Base-by-base conservation (phyloP, 2,797 vertebrate genomes). In the Crenuchus spilurus region DNA sequence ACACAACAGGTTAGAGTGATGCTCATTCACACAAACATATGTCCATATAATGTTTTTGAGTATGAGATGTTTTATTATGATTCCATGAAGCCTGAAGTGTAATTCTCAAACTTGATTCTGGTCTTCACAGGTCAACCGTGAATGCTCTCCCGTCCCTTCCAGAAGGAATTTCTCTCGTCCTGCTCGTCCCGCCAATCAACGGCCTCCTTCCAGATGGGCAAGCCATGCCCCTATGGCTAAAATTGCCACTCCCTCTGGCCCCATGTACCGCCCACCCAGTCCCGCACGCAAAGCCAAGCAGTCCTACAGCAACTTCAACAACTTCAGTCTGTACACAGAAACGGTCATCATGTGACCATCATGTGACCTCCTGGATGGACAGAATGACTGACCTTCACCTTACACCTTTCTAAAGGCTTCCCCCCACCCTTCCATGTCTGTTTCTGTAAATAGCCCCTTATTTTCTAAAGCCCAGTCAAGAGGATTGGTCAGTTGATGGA, bases 201-300 rank as follows among this genome's bases (percentile, higher is more conserved):
- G 98, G 31, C 94, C 94, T 46, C 98, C 98, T 10, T 98, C 97
- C 83, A 92, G 98, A 87, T 99, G 98, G 98, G 97, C 96, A 11
- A 87, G 89, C 42, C 86, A 87, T 44, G 78, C 84, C 35, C 85
- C 86, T 0, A 44, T 84, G 13, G 72, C 82, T 70, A 83, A 76
- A 74, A 87, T 88, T 71, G 61, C 55, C 0, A 37, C 80, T 28
- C 85, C 89, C 1, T 80, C 88, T 0, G 84, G 86, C 1, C 88
- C 88, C 2, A 63, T 87, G 76, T 90, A 85, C 76, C 84, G 74
- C 20, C 72, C 88, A 5, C 82, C 88, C 1, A 90, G 90, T 61
- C 90, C 90, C 0, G 87, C 87, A 1, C 14, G 70, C 28, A 92
- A 90, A 83, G 89, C 33, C 48, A 77, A 78, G 70, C 84, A 84